These are phyloP conservation scores for Phalloptychus januarius DNA, from an alignment of 2,797 vertebrate genomes.

Conservation along the genomic window DNA sequence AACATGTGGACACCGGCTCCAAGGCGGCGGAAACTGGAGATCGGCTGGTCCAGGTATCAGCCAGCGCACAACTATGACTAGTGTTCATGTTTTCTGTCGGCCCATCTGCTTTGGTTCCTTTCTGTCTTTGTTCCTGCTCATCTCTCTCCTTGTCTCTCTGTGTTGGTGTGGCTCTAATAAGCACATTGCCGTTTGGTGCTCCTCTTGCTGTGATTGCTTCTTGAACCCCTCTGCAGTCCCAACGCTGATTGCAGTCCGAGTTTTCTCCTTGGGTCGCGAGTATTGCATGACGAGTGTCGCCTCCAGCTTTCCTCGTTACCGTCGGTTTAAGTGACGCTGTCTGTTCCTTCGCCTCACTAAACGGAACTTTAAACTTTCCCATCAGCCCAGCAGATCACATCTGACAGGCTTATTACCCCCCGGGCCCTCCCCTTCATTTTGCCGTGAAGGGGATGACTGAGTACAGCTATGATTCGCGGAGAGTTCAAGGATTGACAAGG, in stretches of 20 bases:
- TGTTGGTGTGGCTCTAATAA: slow-evolving; percentile 68
- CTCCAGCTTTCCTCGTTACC: slow-evolving; percentile 19
- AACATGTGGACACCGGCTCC: slow-evolving; percentile 40
- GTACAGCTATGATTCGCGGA: slow-evolving; percentile 10
- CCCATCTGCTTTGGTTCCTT: slow-evolving; percentile 30
- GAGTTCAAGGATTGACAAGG: slow-evolving; percentile 14
- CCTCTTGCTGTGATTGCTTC: slow-evolving; percentile 59
- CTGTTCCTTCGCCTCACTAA: slow-evolving; percentile 15
- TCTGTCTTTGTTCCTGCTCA: slow-evolving; percentile 41
- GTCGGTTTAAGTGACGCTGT: slow-evolving; percentile 31
- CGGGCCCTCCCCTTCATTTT: slow-evolving; percentile 10
- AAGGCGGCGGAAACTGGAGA: slow-evolving; percentile 16
- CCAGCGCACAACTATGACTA: slow-evolving; percentile 47
- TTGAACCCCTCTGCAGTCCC: slow-evolving; percentile 51
- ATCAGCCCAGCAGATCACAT: slow-evolving; percentile 27
- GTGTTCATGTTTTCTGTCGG: slow-evolving; percentile 53
- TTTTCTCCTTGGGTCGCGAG: slow-evolving; percentile 27
- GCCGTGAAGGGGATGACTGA: slow-evolving; percentile 3
- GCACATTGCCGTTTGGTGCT: slow-evolving; percentile 74
- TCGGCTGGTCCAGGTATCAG: slow-evolving; percentile 41
- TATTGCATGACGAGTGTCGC: slow-evolving; percentile 31
- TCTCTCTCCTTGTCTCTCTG: slow-evolving; percentile 39
- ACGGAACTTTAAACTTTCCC: slow-evolving; percentile 17
- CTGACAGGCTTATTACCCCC: slow-evolving; percentile 16
- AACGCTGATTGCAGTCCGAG: slow-evolving; percentile 29